A percentile compares a stretch with the other conserved stretches of the same genome.
These are phyloP conservation scores for Calidris pugnax DNA, from an alignment of 2,113 vertebrate species.

Conservation along the genomic window DNA sequence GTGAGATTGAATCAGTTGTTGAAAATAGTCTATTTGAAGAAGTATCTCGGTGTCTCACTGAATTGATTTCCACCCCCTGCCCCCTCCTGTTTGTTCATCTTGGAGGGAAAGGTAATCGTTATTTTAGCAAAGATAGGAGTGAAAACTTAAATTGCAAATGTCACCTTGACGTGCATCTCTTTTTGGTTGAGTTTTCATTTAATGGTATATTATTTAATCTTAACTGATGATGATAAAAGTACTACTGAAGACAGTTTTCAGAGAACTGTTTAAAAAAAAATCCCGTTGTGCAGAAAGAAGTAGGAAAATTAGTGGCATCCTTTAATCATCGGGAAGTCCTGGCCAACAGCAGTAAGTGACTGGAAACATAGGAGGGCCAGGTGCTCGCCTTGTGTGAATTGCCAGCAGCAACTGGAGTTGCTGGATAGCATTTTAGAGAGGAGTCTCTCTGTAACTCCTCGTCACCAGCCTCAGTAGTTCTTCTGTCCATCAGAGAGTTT, in stretches of 20 bases:
- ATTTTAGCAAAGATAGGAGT: conserved; percentile 4
- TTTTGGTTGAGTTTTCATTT: conserved; percentile 13
- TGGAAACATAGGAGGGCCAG: background rate
- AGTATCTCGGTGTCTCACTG: background rate
- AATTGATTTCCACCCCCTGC: background rate
- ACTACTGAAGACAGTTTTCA: background rate
- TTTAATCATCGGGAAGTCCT: background rate
- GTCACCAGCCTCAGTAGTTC: background rate
- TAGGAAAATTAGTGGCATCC: background rate
- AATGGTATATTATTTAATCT: background rate
- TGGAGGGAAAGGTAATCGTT: background rate
- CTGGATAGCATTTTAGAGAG: background rate
- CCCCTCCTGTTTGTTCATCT: background rate
- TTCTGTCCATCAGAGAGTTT: background rate
- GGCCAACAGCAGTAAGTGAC: background rate
- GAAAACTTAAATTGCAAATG: background rate
- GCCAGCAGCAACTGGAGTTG: background rate
- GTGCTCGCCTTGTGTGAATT: background rate
- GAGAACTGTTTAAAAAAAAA: background rate
- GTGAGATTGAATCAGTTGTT: conserved; percentile 39
- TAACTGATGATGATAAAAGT: background rate
- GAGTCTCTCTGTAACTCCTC: background rate
- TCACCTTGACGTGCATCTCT: background rate
- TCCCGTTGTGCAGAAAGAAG: background rate
- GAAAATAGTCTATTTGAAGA: conserved; percentile 32